phyloP scores from a whole-genome alignment of 2,797 vertebrate genomes.

The Orientallactaga sibirica region DNA sequence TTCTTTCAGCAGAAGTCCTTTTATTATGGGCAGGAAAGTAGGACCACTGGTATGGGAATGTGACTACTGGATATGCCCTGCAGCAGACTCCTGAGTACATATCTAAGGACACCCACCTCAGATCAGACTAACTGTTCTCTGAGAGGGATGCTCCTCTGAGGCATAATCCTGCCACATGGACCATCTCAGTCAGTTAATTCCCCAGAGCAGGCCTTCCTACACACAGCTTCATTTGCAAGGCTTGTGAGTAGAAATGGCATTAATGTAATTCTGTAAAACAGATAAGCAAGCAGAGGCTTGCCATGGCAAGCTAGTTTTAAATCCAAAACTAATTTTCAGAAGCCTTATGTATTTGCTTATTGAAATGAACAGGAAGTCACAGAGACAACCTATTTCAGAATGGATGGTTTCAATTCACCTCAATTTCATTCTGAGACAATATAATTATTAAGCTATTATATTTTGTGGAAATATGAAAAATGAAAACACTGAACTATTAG shows the following conservation, averaged over 20 bases:
- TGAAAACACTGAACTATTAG: background rate
- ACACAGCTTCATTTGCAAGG: background rate
- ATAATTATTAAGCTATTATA: background rate
- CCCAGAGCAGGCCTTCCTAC: background rate
- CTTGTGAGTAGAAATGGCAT: background rate
- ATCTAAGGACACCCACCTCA: background rate
- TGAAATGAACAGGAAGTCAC: background rate
- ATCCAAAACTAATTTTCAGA: background rate
- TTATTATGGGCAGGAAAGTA: background rate
- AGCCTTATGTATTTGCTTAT: background rate
- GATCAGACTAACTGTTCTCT: background rate
- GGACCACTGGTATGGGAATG: background rate
- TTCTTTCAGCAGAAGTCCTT: background rate
- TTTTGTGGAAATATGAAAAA: background rate
- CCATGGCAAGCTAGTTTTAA: background rate
- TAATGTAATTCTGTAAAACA: background rate
- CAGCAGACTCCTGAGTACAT: background rate
- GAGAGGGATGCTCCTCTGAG: background rate
- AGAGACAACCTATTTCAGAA: constrained; percentile 7
- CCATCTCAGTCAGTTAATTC: too few relatives aligned
- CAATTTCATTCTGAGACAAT: constrained; percentile 19
- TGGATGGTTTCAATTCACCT: background rate
- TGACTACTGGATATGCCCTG: background rate
- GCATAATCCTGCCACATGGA: background rate
- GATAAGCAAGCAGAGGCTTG: background rate